These are phyloP conservation scores for Anthoscopus minutus DNA, from an alignment of 2,113 vertebrate genomes.

Conservation along the genomic window DNA sequence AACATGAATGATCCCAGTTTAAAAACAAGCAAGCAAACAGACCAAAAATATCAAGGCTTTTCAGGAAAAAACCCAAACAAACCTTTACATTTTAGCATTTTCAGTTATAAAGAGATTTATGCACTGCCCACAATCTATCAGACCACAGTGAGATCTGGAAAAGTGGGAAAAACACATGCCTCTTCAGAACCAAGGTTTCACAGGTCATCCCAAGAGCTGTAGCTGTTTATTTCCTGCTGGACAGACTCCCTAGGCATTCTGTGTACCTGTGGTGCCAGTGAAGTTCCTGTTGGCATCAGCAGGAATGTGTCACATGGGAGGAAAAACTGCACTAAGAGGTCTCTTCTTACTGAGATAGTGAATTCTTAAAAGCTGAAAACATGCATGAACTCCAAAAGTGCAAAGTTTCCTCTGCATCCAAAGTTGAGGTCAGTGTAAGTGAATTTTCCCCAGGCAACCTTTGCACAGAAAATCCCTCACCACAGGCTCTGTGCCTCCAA, in stretches of 20 bases:
- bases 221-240: background rate
- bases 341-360: background rate
- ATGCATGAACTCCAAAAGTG: background rate
- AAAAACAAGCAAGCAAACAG: background rate
- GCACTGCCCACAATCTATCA: background rate
- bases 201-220: background rate
- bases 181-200: background rate
- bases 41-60: background rate
- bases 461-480: background rate
- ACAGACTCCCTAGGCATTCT: background rate
- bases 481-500: background rate
- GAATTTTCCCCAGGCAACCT: background rate
- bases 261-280: background rate
- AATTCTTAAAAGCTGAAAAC: background rate
- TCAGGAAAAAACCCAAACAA: fast-evolving
- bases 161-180: background rate
- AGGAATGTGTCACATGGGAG: fast-evolving
- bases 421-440: background rate
- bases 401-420: background rate
- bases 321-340: background rate
- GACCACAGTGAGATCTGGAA: background rate
- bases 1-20: background rate
- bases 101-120: background rate
- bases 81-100: background rate
- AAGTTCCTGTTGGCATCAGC: background rate